A percentile compares a stretch with the other conserved stretches of the same genome.
Evolutionary conservation across 2,888 invertebrate genomes (phyloP).

Genomic region (Andrena flavipes): DNA sequence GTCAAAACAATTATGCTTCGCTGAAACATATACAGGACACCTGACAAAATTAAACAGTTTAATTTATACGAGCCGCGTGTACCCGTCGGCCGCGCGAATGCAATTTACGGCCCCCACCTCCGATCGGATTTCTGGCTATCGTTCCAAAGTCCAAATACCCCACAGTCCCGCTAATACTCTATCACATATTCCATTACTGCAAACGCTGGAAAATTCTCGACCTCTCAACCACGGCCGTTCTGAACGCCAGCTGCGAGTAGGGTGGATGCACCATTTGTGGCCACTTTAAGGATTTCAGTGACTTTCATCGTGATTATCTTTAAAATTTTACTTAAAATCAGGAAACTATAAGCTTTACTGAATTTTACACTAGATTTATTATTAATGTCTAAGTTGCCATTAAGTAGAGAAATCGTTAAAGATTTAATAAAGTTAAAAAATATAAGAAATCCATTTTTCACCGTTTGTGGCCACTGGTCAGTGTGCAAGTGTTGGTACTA

Average conservation of each 20-base stretch:
- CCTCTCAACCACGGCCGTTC: background rate
- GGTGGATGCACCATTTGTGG: no score
- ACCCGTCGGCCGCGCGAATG: slow-evolving; percentile 27
- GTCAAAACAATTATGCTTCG: slow-evolving; percentile 48
- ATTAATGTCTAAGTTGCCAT: no score
- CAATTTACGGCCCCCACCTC: slow-evolving; percentile 13
- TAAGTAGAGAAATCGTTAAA: no score
- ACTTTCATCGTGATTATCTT: no score
- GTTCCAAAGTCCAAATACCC: slow-evolving; percentile 14
- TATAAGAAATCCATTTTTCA: no score
- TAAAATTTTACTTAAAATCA: no score
- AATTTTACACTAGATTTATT: no score
- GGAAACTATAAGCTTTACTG: no score
- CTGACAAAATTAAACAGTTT: slow-evolving; percentile 51
- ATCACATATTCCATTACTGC: background rate
- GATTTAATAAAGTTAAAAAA: no score
- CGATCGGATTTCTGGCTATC: slow-evolving; percentile 20
- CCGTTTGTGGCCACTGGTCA: no score
- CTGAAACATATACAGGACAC: slow-evolving; percentile 4
- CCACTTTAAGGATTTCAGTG: no score
- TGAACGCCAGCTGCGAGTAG: background rate
- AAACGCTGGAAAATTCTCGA: background rate
- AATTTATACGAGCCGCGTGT: slow-evolving; percentile 30
- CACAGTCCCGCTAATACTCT: background rate
- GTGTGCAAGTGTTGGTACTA: no score